phyloP scores from a whole-genome alignment of 2,797 vertebrate genomes.

The Protonibea diacanthus region DNA sequence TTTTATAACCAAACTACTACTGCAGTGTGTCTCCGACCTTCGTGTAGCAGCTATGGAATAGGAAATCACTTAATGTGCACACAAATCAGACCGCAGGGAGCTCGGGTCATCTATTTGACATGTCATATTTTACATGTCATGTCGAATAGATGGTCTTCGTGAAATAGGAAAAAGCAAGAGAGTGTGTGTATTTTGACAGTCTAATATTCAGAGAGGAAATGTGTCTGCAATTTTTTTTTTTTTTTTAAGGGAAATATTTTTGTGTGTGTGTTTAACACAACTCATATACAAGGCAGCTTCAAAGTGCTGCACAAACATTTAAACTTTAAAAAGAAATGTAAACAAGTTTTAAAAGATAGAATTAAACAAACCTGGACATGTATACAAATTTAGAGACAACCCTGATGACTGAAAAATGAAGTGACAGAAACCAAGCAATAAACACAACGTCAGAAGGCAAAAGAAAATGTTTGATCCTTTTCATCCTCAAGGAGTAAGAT shows the following conservation, averaged over 20 bases:
- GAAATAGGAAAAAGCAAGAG: not conserved
- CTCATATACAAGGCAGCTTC: not conserved
- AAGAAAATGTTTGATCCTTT: not conserved
- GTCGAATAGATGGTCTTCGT: not conserved
- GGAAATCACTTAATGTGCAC: constrained; percentile 13
- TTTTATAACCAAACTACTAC: constrained; percentile 18
- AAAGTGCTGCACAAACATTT: not conserved
- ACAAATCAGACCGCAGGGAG: constrained; percentile 21
- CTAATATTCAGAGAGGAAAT: constrained; percentile 36
- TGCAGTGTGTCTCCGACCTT: not conserved
- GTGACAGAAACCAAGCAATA: not conserved
- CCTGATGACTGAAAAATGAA: not conserved
- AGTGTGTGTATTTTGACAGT: not conserved
- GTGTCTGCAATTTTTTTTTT: constrained; percentile 8
- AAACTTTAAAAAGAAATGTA: not conserved
- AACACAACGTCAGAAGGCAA: not conserved
- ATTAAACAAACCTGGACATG: not conserved
- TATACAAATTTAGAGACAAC: not conserved
- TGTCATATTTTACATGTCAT: constrained; percentile 24
- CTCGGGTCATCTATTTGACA: constrained; percentile 9
- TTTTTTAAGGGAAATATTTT: not conserved
- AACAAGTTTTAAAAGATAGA: not conserved
- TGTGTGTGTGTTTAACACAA: not conserved
- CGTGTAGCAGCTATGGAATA: not conserved
- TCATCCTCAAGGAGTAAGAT: not conserved